Evolutionary conservation across 2,113 vertebrate species (phyloP).

Genomic region (Spermophilus dauricus): DNA sequence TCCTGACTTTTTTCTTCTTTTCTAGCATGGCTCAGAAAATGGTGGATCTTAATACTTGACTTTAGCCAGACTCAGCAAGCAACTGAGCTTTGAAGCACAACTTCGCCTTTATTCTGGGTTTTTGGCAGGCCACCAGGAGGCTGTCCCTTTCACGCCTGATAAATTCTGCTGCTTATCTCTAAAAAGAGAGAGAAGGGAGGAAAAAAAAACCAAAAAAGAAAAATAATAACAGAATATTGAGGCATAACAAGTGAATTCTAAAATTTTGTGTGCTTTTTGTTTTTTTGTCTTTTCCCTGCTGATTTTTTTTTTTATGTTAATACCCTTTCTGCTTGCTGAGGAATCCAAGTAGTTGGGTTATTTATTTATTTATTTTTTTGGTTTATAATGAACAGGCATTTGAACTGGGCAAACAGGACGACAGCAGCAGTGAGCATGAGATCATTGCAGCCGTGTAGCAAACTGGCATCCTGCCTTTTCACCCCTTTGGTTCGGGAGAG

Average conservation of each 20-base stretch:
- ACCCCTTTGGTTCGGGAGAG: slow-evolving; percentile 89
- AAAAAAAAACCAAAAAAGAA: slow-evolving; percentile 65
- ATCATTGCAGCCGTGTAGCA: slow-evolving; percentile 92
- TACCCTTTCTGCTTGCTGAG: slow-evolving; percentile 78
- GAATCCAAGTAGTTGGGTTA: slow-evolving; percentile 82
- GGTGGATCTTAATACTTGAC: slow-evolving; percentile 93
- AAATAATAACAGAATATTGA: slow-evolving; percentile 87
- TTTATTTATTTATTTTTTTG: slow-evolving; percentile 44
- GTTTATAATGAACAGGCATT: slow-evolving; percentile 87
- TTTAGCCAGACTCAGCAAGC: slow-evolving; percentile 92
- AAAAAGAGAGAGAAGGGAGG: slow-evolving; percentile 81
- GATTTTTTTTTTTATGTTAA: slow-evolving; percentile 65
- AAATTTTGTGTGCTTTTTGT: slow-evolving; percentile 63
- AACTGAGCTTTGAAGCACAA: slow-evolving; percentile 91
- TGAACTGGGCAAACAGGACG: slow-evolving; percentile 87
- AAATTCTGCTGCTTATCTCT: slow-evolving; percentile 90
- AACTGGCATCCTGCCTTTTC: slow-evolving; percentile 91
- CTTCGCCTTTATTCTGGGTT: slow-evolving; percentile 90
- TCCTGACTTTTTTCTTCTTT: slow-evolving; percentile 89
- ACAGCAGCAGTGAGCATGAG: slow-evolving; percentile 88
- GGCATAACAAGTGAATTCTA: slow-evolving; percentile 86
- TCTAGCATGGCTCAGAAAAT: slow-evolving; percentile 94
- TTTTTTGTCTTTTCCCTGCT: slow-evolving; percentile 72
- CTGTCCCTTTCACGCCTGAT: slow-evolving; percentile 92
- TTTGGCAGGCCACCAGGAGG: slow-evolving; percentile 92